These are phyloP conservation scores for Genyomyrus donnyi DNA, from an alignment of 2,113 vertebrate species.

Conservation along the genomic window DNA sequence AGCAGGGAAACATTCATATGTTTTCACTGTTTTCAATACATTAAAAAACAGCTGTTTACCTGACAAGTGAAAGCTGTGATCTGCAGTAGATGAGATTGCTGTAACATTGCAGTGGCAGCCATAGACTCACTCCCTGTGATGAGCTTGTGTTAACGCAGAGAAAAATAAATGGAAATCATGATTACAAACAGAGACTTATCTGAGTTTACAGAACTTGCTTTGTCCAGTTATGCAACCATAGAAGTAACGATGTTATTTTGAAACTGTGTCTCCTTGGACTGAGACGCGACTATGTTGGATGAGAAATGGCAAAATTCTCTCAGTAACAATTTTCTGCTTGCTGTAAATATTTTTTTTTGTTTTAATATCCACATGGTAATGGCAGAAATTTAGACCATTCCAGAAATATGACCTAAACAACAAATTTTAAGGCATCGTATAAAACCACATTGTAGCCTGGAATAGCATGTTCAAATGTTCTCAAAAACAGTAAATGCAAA, in stretches of 20 bases:
- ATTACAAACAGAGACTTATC: not conserved
- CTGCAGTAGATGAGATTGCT: not conserved
- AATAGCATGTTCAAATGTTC: constrained; percentile 45
- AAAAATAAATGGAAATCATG: not conserved
- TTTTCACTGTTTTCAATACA: not conserved
- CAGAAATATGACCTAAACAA: not conserved
- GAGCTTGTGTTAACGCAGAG: not conserved
- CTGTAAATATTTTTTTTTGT: not conserved
- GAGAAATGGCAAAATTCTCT: not conserved
- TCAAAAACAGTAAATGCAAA: constrained; percentile 39
- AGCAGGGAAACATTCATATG: not conserved
- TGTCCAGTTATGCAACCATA: not conserved
- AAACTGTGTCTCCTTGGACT: not conserved
- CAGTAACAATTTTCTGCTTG: not conserved
- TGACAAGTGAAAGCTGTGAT: not conserved
- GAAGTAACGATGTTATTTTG: not conserved
- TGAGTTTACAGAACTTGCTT: not conserved
- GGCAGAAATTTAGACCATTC: constrained; percentile 6
- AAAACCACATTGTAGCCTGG: constrained; percentile 6
- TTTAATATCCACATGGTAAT: not conserved
- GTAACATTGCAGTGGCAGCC: not conserved
- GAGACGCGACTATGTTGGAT: not conserved
- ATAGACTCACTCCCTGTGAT: not conserved
- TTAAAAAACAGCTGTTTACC: not conserved
- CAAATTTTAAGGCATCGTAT: not conserved